Conservation (phyloP, 2,888 invertebrate species). For the Amphipyra tragopoginis region DNA sequence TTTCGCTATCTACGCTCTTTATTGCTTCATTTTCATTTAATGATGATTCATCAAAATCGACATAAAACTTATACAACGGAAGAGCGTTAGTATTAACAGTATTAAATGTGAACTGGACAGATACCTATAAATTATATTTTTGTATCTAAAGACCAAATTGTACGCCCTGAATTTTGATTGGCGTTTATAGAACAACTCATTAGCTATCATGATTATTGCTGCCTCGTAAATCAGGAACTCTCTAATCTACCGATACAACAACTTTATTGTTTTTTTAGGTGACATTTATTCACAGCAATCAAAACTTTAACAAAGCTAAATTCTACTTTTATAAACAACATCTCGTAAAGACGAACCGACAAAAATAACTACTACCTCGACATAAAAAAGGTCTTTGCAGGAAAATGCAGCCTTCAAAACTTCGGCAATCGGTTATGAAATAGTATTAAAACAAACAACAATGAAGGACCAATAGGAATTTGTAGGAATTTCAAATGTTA, state of each 20-base stretch:
- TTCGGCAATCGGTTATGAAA: constrained; percentile 6
- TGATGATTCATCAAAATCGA: neutral
- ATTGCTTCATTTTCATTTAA: constrained; percentile 10
- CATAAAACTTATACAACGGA: neutral
- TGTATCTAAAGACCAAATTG: constrained; percentile 9
- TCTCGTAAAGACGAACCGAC: constrained; percentile 5
- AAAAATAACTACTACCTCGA: constrained; percentile 6
- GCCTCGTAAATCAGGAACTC: constrained; percentile 18
- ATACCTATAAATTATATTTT: constrained; percentile 10
- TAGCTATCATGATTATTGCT: constrained; percentile 18
- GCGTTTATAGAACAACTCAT: constrained; percentile 17
- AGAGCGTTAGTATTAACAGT: neutral
- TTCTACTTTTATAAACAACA: constrained; percentile 27
- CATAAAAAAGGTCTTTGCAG: constrained; percentile 16
- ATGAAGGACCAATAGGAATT: constrained; percentile 15
- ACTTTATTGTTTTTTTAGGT: constrained; percentile 31
- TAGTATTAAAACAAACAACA: constrained; percentile 3
- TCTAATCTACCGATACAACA: constrained; percentile 13
- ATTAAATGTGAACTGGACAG: neutral
- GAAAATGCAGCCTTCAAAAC: constrained; percentile 10
- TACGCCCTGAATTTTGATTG: constrained; percentile 10
- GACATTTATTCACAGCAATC: constrained; percentile 37
- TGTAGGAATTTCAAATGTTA: neutral
- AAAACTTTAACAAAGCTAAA: constrained; percentile 24
- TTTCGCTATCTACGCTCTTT: constrained; percentile 2